Base-by-base conservation (phyloP, 2,797 vertebrate genomes). In the Crocidura indochinensis region DNA sequence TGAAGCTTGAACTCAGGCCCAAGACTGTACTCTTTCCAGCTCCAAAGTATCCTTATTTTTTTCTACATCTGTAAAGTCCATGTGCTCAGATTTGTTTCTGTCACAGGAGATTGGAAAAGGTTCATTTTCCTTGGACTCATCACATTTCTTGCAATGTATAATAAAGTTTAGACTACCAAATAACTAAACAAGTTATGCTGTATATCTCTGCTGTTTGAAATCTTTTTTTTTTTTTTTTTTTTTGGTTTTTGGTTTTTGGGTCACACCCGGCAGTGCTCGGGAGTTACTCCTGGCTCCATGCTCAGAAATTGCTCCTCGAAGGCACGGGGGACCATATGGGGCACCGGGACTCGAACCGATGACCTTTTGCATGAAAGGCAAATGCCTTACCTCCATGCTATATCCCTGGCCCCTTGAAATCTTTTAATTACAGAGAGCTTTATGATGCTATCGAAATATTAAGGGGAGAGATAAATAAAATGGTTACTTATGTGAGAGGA, bases 391-490 rank as follows among this genome's bases (percentile, higher is more conserved):
- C n/a, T n/a, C n/a, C n/a, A n/a, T n/a, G n/a, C n/a, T n/a, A n/a
- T n/a, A n/a, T n/a, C n/a, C n/a, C n/a, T n/a, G n/a, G n/a, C n/a
- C n/a, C n/a, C n/a, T 94, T 72, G 71, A 90, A 92, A 83, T 67
- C 72, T 46, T 53, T 76, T 91, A 62, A 88, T 91, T 15, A 62
- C 5, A 4, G 19, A 38, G 38, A 69, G 72, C 87, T 88, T 93
- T 85, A 83, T n/a, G 26, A 82, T 24, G 31, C 60, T 62, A 8
- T 73, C 51, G 74, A 88, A 89, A 60, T 44, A 26, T 10, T 46
- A 88, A 62, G 26, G 67, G 56, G 67, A 89, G 22, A 26, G 74
- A 79, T 38, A 38, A 2, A 96, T 67, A 84, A 91, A 91, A 80
- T 85, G 84, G 6, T 38, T 44, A 31, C 24, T 73, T 64, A 56